Conservation (phyloP, 2,888 invertebrate species). For the Tigriopus californicus region DNA sequence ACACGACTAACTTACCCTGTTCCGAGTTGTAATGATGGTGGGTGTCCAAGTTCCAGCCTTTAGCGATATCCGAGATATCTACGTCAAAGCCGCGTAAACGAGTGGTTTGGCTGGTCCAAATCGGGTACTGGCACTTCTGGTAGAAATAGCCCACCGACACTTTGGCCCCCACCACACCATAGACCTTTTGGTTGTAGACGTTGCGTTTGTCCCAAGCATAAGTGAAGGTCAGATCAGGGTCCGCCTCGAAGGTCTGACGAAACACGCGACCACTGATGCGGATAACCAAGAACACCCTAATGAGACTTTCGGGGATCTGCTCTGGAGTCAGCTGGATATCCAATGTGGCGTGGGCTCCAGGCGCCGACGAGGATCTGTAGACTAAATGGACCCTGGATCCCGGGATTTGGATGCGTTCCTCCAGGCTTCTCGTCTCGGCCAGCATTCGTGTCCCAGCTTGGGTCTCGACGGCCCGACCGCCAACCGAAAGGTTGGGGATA, state of each 20-base stretch:
- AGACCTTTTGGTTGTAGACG: slow-evolving; percentile 43
- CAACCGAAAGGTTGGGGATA: neutral
- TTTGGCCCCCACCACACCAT: slow-evolving; percentile 31
- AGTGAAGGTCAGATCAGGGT: slow-evolving; percentile 85
- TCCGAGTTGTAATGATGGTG: slow-evolving; percentile 98
- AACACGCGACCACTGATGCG: slow-evolving; percentile 86
- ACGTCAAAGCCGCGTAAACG: slow-evolving; percentile 87
- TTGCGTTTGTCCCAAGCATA: slow-evolving; percentile 94
- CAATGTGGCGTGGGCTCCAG: slow-evolving; percentile 80
- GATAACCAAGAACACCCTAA: slow-evolving; percentile 70
- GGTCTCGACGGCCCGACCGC: neutral
- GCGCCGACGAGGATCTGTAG: slow-evolving; percentile 72
- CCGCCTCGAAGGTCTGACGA: slow-evolving; percentile 83
- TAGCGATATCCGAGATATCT: slow-evolving; percentile 81
- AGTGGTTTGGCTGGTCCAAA: slow-evolving; percentile 89
- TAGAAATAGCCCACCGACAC: slow-evolving; percentile 74
- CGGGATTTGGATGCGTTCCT: slow-evolving; percentile 81
- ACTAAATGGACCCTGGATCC: slow-evolving; percentile 83
- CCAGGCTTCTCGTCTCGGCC: slow-evolving; percentile 67
- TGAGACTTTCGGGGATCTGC: slow-evolving; percentile 53
- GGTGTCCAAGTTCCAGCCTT: slow-evolving; percentile 87
- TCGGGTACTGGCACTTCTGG: slow-evolving; percentile 58
- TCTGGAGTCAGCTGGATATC: slow-evolving; percentile 76
- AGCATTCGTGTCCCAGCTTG: neutral
- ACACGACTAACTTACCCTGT: slow-evolving; percentile 43